These are phyloP conservation scores for Peromyscus polionotus DNA, from an alignment of 2,113 vertebrate genomes.

Conservation along the genomic window DNA sequence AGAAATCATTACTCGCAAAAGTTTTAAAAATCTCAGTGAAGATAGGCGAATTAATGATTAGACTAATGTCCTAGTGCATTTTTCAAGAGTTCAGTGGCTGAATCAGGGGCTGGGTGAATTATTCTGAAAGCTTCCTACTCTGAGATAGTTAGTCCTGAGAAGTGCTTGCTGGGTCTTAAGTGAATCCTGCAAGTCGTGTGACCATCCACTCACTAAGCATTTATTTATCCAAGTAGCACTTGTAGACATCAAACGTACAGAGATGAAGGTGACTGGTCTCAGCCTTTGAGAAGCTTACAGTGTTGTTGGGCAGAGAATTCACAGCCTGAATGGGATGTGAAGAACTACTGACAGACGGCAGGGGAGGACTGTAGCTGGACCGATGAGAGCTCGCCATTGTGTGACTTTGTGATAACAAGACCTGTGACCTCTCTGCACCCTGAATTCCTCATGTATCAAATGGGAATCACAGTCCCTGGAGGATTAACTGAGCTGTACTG, in stretches of 20 bases:
- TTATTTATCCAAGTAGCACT: neutral
- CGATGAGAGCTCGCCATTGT: neutral
- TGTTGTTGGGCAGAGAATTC: neutral
- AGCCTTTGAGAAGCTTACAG: neutral
- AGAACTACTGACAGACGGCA: neutral
- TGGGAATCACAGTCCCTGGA: neutral
- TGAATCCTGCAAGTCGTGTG: neutral
- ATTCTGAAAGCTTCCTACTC: neutral
- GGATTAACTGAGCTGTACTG: neutral
- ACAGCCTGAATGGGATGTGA: neutral
- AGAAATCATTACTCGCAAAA: neutral
- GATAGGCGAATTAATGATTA: neutral
- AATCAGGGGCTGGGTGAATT: neutral
- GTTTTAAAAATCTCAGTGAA: neutral
- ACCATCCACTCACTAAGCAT: neutral
- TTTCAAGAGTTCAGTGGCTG: neutral
- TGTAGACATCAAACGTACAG: neutral
- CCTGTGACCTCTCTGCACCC: slow-evolving; percentile 1
- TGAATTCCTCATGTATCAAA: neutral
- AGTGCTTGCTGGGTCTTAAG: neutral
- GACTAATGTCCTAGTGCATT: neutral
- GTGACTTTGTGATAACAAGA: neutral
- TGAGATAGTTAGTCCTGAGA: neutral
- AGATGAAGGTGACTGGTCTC: neutral
- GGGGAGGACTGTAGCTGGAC: neutral